A percentile compares a stretch with the other conserved stretches of the same genome.
phyloP scores from a whole-genome alignment of 1,140 invertebrate species.

The Platorchestia sp. region DNA sequence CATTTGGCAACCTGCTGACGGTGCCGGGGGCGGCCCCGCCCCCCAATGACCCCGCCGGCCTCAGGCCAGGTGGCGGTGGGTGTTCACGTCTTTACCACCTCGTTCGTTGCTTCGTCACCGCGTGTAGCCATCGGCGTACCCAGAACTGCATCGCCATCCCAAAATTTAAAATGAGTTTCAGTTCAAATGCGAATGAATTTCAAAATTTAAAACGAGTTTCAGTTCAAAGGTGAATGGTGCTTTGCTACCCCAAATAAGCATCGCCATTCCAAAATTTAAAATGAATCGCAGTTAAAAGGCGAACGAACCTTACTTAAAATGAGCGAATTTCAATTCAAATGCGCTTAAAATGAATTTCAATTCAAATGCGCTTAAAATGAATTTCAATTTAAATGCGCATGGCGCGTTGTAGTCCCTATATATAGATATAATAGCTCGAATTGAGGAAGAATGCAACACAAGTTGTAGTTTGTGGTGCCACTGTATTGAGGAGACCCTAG shows the following conservation, averaged over 20 bases:
- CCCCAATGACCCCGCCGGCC: background rate
- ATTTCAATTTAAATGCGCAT: background rate
- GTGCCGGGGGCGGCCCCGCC: background rate
- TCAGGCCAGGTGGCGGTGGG: background rate
- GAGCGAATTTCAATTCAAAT: too few relatives aligned
- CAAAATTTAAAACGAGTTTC: too few relatives aligned
- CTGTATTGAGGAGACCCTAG: background rate
- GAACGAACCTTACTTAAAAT: too few relatives aligned
- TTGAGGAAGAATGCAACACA: background rate
- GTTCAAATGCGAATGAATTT: too few relatives aligned
- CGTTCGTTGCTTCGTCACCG: background rate
- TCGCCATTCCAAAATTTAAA: too few relatives aligned
- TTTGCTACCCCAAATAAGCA: background rate
- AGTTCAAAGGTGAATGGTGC: too few relatives aligned
- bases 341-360: too few relatives aligned
- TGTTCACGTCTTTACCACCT: background rate
- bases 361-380: too few relatives aligned
- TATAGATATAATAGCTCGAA: background rate
- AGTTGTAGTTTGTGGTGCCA: background rate
- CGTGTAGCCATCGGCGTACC: background rate
- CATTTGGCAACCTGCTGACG: slow-evolving; percentile 33
- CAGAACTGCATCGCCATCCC: background rate
- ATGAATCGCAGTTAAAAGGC: too few relatives aligned
- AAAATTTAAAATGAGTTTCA: too few relatives aligned
- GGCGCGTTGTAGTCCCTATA: too few relatives aligned